Conservation (phyloP, 2,888 invertebrate species). For the Aelia acuminata region DNA sequence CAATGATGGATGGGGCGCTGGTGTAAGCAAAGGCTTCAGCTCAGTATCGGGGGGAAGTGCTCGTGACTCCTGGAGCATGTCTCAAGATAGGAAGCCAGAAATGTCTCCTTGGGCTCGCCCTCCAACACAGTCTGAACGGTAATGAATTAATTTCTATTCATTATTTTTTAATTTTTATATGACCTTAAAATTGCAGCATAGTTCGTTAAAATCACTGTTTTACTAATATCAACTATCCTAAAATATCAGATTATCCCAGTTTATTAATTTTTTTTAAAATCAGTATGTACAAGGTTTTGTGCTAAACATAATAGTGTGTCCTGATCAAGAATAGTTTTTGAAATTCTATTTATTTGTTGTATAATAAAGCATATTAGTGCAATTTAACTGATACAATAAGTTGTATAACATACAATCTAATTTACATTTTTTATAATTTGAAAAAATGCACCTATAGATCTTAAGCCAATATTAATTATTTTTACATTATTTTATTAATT, state of each 20-base stretch:
- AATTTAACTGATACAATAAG: not conserved
- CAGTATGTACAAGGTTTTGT: no score
- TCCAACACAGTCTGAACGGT: conserved; percentile 62
- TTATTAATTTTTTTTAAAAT: no score
- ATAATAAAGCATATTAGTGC: no score
- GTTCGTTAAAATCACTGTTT: no score
- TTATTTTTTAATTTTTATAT: not conserved
- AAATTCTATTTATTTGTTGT: no score
- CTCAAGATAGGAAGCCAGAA: conserved; percentile 60
- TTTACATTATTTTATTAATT: no score
- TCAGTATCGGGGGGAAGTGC: conserved; percentile 44
- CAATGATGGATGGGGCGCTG: conserved; percentile 51
- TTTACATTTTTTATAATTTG: no score
- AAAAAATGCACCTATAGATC: not conserved
- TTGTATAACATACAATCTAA: no score
- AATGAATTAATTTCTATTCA: not conserved
- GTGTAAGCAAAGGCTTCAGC: conserved; percentile 55
- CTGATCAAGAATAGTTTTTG: no score
- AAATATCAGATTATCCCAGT: no score
- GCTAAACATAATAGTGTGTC: no score
- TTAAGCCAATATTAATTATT: not conserved
- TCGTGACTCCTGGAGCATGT: conserved; percentile 54
- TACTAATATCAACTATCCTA: not conserved
- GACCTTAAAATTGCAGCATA: no score
- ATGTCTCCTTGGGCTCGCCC: conserved; percentile 62